Conservation (phyloP, 2,888 invertebrate genomes). For the Euproctis similis region DNA sequence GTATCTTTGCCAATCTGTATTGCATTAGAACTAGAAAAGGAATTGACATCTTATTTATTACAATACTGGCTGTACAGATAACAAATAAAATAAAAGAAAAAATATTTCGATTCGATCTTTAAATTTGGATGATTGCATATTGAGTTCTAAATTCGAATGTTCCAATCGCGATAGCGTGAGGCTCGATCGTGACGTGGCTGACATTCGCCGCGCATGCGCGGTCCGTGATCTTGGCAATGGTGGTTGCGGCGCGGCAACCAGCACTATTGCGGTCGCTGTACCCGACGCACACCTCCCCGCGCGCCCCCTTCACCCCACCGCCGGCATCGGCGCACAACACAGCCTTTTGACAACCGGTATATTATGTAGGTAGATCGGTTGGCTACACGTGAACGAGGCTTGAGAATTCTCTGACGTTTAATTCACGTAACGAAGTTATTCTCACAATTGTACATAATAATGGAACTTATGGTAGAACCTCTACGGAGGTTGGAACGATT, state of each 20-base stretch:
- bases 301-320: constrained; percentile 22
- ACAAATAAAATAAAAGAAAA: too few species aligned
- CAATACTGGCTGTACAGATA: constrained; percentile 29
- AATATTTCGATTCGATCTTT: constrained; percentile 23
- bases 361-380: constrained; percentile 38
- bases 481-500: too few species aligned
- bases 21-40: constrained; percentile 10
- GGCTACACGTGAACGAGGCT: constrained; percentile 45
- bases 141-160: constrained; percentile 56
- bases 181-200: constrained; percentile 73
- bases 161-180: constrained; percentile 63
- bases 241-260: constrained; percentile 54
- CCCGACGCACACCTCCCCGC: constrained; percentile 35
- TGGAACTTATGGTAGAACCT: constrained; percentile 27
- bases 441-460: constrained; percentile 52
- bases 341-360: constrained; percentile 73
- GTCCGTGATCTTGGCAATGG: constrained; percentile 79
- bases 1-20: constrained; percentile 18
- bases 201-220: constrained; percentile 70
- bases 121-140: constrained; percentile 57
- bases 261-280: constrained; percentile 71
- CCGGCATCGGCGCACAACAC: constrained; percentile 25
- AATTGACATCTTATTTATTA: constrained; percentile 12
- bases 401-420: constrained; percentile 69
- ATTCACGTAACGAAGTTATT: constrained; percentile 62